These are phyloP conservation scores for Trogon melanurus DNA, from an alignment of 2,113 vertebrate species.

Conservation along the genomic window DNA sequence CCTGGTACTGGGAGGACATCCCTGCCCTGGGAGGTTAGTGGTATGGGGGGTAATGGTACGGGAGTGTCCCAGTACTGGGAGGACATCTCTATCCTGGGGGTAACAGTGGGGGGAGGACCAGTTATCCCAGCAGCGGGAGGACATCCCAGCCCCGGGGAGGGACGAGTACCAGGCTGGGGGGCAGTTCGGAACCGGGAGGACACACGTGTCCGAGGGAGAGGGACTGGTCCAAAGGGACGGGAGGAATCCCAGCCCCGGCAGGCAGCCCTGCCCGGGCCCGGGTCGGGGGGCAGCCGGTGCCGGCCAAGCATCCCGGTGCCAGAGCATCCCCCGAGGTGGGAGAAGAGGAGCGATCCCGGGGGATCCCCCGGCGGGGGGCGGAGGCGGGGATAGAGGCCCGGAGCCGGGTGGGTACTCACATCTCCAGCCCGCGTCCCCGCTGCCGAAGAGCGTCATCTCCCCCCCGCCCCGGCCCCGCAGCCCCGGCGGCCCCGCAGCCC, in stretches of 20 bases:
- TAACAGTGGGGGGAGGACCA: not conserved
- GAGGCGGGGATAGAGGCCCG: not conserved
- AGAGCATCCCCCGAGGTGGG: not conserved
- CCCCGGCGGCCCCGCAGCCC: not conserved
- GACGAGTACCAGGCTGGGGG: not conserved
- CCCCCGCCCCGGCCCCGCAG: not conserved
- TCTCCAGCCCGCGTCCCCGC: not conserved
- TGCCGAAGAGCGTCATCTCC: not conserved
- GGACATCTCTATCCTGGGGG: no score
- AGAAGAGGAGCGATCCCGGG: not conserved
- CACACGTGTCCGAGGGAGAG: not conserved
- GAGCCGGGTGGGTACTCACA: not conserved
- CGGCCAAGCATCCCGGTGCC: not conserved
- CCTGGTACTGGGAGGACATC: not conserved
- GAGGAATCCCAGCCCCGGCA: no score
- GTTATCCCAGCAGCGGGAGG: not conserved
- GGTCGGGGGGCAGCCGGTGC: no score
- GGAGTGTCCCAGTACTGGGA: not conserved
- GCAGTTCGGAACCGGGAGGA: not conserved
- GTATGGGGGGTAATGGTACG: no score
- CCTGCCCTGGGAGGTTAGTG: not conserved
- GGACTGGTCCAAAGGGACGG: not conserved
- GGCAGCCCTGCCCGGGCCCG: no score
- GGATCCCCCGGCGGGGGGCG: not conserved
- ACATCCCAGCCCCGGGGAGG: not conserved